Percentiles rank a stretch among this genome's conserved stretches.
Evolutionary conservation across 2,797 vertebrate genomes (phyloP).

Genomic region (Darevskia mixta): DNA sequence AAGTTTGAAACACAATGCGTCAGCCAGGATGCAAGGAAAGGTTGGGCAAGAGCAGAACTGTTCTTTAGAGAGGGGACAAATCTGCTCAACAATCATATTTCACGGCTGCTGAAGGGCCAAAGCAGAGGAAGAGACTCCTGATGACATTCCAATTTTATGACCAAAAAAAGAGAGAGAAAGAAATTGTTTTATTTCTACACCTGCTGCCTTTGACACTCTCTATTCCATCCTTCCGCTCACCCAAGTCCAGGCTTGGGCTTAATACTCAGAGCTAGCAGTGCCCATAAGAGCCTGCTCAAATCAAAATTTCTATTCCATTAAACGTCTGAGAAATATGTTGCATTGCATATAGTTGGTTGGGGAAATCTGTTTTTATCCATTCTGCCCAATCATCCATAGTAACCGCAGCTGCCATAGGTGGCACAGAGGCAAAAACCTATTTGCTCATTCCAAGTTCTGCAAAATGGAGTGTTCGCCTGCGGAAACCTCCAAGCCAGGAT

Average conservation of each 20-base stretch:
- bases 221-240: constrained; percentile 42
- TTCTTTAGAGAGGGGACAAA: constrained; percentile 33
- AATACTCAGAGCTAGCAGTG: constrained; percentile 58
- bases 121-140: constrained; percentile 50
- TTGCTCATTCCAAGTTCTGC: constrained; percentile 28
- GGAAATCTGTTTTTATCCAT: constrained; percentile 77
- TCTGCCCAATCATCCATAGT: constrained; percentile 68
- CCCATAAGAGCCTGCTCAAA: constrained; percentile 74
- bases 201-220: constrained; percentile 61
- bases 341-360: constrained; percentile 76
- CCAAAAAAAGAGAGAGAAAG: constrained; percentile 36
- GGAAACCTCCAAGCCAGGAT: background rate
- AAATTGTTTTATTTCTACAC: constrained; percentile 72
- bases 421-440: constrained; percentile 44
- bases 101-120: constrained; percentile 48
- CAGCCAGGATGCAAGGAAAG: constrained; percentile 52
- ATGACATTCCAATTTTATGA: constrained; percentile 67
- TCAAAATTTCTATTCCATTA: constrained; percentile 81
- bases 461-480: background rate
- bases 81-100: constrained; percentile 62
- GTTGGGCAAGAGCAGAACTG: constrained; percentile 55
- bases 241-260: background rate
- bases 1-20: constrained; percentile 54
- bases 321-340: constrained; percentile 80
- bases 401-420: constrained; percentile 70